phyloP scores from a whole-genome alignment of 2,113 vertebrate genomes.

The Pterocles orientalis region DNA sequence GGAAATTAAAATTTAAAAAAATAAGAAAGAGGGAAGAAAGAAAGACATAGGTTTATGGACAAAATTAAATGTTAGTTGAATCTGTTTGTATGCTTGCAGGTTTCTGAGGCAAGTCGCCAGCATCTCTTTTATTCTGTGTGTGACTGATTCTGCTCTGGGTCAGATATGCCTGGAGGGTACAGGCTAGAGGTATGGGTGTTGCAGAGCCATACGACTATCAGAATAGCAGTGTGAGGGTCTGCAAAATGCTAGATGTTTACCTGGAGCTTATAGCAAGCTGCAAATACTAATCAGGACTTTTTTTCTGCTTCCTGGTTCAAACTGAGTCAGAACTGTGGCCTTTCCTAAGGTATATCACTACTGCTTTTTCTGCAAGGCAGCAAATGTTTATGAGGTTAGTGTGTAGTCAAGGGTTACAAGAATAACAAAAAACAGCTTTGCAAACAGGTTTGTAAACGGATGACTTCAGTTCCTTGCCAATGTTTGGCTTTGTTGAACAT shows the following conservation, averaged over 20 bases:
- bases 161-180: not conserved
- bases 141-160: not conserved
- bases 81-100: not conserved
- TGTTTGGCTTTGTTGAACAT: not conserved
- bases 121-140: not conserved
- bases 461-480: not conserved
- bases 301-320: not conserved
- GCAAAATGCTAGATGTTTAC: not conserved
- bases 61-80: not conserved
- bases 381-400: not conserved
- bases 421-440: not conserved
- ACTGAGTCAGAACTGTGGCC: not conserved
- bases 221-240: not conserved
- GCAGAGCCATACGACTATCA: not conserved
- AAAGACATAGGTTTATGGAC: no score
- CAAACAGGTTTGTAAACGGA: not conserved
- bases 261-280: not conserved
- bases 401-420: not conserved
- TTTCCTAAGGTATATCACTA: not conserved
- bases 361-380: not conserved
- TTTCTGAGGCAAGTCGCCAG: not conserved
- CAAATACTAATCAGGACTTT: not conserved
- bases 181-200: not conserved
- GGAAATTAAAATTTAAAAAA: not conserved
- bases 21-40: not conserved